phyloP scores from a whole-genome alignment of 2,113 vertebrate species.

The Naja naja region DNA sequence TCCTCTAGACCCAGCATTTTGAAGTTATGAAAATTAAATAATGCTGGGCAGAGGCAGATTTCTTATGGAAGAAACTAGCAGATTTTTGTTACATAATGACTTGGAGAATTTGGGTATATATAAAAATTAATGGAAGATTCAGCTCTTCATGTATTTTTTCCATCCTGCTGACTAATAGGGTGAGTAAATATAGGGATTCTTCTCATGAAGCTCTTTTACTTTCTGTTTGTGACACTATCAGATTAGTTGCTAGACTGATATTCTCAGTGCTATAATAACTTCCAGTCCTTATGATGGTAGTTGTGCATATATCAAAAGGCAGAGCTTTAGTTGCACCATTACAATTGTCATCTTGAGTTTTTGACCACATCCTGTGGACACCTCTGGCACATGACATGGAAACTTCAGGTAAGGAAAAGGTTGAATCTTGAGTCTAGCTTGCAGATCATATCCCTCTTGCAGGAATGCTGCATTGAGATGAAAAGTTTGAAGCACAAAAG shows the following conservation, averaged over 20 bases:
- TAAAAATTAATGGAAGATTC: neutral
- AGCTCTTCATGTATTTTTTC: neutral
- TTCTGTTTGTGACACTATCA: neutral
- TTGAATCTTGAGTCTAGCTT: neutral
- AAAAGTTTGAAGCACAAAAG: neutral
- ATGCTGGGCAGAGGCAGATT: neutral
- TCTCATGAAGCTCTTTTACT: neutral
- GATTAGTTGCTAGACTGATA: neutral
- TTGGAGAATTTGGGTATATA: neutral
- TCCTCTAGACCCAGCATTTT: neutral
- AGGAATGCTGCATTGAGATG: neutral
- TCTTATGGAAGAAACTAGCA: neutral
- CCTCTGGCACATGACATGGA: neutral
- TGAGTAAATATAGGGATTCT: neutral
- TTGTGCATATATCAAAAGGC: too few relatives aligned
- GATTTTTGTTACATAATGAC: neutral
- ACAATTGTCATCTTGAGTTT: too few relatives aligned
- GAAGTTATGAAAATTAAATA: neutral
- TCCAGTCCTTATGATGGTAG: neutral
- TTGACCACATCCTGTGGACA: neutral
- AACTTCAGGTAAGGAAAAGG: neutral
- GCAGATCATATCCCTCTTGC: neutral
- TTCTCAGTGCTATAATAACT: neutral
- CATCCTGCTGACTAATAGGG: neutral
- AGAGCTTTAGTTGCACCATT: too few relatives aligned